Conservation (phyloP, 2,797 vertebrate species). For the Semaprochilodus insignis region DNA sequence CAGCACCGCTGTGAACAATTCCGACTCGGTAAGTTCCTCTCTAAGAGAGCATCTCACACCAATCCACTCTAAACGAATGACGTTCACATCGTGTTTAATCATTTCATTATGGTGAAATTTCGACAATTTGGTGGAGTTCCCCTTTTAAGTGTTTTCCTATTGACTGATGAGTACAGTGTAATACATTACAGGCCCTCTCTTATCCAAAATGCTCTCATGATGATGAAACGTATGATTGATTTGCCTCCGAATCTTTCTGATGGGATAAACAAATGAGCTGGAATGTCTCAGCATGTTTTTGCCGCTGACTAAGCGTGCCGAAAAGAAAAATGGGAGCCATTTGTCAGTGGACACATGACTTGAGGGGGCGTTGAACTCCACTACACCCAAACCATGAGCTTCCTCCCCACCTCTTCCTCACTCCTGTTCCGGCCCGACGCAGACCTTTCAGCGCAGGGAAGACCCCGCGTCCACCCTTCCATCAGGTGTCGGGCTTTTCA, state of each 20-base stretch:
- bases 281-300: neutral
- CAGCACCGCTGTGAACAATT: too few relatives aligned
- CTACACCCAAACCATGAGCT: neutral
- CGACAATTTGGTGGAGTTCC: too few relatives aligned
- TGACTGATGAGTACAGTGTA: too few relatives aligned
- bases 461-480: neutral
- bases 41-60: too few relatives aligned
- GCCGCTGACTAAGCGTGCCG: neutral
- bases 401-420: neutral
- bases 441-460: neutral
- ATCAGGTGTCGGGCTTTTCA: neutral
- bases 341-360: neutral
- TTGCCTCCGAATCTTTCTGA: constrained; percentile 7
- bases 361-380: neutral
- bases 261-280: neutral
- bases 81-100: too few relatives aligned
- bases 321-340: neutral
- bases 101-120: too few relatives aligned
- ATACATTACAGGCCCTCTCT: too few relatives aligned
- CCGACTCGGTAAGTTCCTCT: too few relatives aligned
- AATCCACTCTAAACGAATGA: too few relatives aligned
- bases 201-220: neutral
- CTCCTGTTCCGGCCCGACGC: neutral
- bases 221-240: neutral
- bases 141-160: too few relatives aligned